Evolutionary conservation across 1,140 invertebrate genomes (phyloP).

Genomic region (Drosophila nikananu): DNA sequence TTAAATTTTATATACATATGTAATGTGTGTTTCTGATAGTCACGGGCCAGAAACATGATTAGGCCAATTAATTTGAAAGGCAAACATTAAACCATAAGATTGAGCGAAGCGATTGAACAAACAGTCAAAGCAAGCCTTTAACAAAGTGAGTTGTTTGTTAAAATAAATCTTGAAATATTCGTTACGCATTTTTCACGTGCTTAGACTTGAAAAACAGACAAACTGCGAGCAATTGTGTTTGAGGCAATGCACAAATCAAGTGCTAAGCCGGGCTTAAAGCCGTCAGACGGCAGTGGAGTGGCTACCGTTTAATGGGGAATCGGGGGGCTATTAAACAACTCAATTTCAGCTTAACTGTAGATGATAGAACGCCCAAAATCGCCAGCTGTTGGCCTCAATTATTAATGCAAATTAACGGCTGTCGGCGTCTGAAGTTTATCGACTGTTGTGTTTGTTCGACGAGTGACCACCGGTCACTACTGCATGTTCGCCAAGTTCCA

Average conservation of each 20-base stretch:
- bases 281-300: conserved; percentile 6
- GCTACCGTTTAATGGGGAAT: conserved; percentile 32
- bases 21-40: neutral
- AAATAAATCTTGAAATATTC: conserved; percentile 39
- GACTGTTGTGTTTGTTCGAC: conserved; percentile 41
- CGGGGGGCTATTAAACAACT: conserved; percentile 43
- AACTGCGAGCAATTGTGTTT: conserved; percentile 15
- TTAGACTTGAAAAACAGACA: conserved; percentile 19
- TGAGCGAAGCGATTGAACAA: conserved; percentile 26
- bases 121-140: conserved; percentile 33
- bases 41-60: conserved; percentile 56
- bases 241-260: conserved; percentile 34
- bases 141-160: conserved; percentile 29
- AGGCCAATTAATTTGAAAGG: conserved; percentile 66
- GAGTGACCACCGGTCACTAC: conserved; percentile 18
- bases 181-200: conserved; percentile 32
- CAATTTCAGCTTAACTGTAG: conserved; percentile 43
- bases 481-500: conserved; percentile 28
- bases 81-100: conserved; percentile 52
- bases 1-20: no score
- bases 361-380: conserved; percentile 70
- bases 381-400: conserved; percentile 65
- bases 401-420: conserved; percentile 70
- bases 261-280: conserved; percentile 50
- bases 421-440: conserved; percentile 59